Evolutionary conservation across 2,888 invertebrate genomes (phyloP).

Genomic region (Microdon myrmicae): DNA sequence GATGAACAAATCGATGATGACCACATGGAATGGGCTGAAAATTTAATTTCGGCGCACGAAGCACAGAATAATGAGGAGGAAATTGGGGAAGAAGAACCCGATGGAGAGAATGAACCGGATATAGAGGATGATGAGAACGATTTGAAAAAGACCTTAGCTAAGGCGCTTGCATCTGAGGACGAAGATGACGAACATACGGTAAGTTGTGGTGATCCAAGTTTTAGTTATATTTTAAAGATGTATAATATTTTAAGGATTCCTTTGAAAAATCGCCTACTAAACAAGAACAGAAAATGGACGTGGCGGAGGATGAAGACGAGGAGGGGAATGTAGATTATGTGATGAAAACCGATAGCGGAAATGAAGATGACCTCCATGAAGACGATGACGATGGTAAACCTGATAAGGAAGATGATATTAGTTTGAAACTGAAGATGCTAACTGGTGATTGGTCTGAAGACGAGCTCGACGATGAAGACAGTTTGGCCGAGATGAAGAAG

Average conservation of each 20-base stretch:
- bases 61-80: conserved; percentile 54
- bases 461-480: conserved; percentile 61
- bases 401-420: conserved; percentile 61
- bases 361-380: not conserved
- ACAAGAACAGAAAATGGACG: too few relatives aligned
- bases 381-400: conserved; percentile 5
- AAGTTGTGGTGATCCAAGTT: not conserved
- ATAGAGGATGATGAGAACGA: not conserved
- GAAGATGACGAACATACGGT: not conserved
- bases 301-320: not conserved
- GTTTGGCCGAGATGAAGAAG: too few relatives aligned
- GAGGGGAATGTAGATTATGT: not conserved
- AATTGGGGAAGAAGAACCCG: conserved; percentile 4
- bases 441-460: conserved; percentile 66
- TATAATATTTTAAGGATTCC: too few relatives aligned
- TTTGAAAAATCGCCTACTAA: too few relatives aligned
- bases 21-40: conserved; percentile 63
- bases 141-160: not conserved
- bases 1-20: conserved; percentile 52
- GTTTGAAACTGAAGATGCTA: conserved; percentile 62
- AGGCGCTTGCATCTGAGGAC: too few relatives aligned
- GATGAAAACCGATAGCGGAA: not conserved
- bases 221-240: not conserved
- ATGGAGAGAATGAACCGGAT: conserved; percentile 3
- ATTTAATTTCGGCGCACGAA: conserved; percentile 62